Base-by-base conservation (phyloP, 2,113 vertebrate species). In the Phylloscopus trochiloides region DNA sequence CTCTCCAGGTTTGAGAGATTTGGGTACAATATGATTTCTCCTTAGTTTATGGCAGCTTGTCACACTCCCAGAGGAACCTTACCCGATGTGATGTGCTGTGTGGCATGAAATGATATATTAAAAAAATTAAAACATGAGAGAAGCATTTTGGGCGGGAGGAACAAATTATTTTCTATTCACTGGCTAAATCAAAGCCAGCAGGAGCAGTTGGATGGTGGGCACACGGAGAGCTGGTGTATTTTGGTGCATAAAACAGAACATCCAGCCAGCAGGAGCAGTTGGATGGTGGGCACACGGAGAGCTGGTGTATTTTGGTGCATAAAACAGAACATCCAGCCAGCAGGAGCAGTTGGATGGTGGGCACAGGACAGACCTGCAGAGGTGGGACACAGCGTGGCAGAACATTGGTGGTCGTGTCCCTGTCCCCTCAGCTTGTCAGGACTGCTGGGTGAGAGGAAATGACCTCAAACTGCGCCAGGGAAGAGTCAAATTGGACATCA, bases 401-500 rank as follows among this genome's bases (percentile, higher is more conserved):
- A 5, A 3, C 1, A 0, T 1, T 17, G 8, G 29, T 2, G 63
- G 45, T 4, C 0, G 0, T 9, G 63, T 77, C 73, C 84, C 38
- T 38, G 63, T 68, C 63, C 73, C 47, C 40, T 45, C 47, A 38
- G 47, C 72, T 52, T 32, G 63, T 24, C 73, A n/a, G 73, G 17
- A 8, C 36, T 31, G 32, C 62, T 45, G 57, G 21, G 15, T n/a
- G 73, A 52, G 14, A 45, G 54, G 28, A 14, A 45, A 17, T 0
- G 0, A 50, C 40, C 28, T n/a, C n/a, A 3, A 2, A 22, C 50
- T 47, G 50, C 19, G 70, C 50, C 48, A 63, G 29, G 28, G 24
- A 7, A 29, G 36, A 7, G 3, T 36, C 54, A 45, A 1, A 26
- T 1, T 32, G 45, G 51, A 31, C 36, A 31, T 2, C 51, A 36